phyloP scores from a whole-genome alignment of 2,888 invertebrate species.

The Lithophane semibrunnea region DNA sequence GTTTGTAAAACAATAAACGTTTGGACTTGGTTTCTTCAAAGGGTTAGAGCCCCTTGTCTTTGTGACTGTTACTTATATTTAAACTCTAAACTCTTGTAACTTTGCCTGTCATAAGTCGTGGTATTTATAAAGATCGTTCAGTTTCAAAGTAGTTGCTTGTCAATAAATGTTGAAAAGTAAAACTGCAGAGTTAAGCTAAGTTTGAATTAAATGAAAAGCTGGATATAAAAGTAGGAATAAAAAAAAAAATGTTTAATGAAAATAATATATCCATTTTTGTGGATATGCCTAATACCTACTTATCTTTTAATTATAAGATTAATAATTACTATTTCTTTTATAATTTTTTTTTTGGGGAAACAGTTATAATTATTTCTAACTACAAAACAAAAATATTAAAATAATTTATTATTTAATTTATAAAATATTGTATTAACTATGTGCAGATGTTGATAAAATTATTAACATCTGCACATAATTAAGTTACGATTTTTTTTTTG shows the following conservation, averaged over 20 bases:
- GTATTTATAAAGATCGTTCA: no score
- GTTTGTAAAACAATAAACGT: conserved; percentile 24
- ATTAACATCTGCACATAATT: background rate
- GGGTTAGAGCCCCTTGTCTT: conserved; percentile 21
- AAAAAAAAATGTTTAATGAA: background rate
- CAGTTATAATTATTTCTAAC: background rate
- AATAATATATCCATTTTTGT: background rate
- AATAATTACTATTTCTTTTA: background rate
- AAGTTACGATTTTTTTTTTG: background rate
- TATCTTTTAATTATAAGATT: background rate
- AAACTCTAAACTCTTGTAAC: background rate
- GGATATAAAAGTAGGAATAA: background rate
- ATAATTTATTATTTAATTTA: no score
- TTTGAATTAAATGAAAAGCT: background rate
- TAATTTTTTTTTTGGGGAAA: no score
- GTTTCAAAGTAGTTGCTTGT: no score
- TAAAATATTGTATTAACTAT: no score
- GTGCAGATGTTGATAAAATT: no score
- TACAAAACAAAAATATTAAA: no score
- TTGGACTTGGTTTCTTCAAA: conserved; percentile 15
- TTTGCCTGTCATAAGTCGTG: background rate
- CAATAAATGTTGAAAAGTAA: no score
- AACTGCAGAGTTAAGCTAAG: background rate
- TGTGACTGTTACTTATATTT: background rate
- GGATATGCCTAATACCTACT: no score